These are phyloP conservation scores for Sphaeramia orbicularis DNA, from an alignment of 2,797 vertebrate genomes.

Conservation along the genomic window DNA sequence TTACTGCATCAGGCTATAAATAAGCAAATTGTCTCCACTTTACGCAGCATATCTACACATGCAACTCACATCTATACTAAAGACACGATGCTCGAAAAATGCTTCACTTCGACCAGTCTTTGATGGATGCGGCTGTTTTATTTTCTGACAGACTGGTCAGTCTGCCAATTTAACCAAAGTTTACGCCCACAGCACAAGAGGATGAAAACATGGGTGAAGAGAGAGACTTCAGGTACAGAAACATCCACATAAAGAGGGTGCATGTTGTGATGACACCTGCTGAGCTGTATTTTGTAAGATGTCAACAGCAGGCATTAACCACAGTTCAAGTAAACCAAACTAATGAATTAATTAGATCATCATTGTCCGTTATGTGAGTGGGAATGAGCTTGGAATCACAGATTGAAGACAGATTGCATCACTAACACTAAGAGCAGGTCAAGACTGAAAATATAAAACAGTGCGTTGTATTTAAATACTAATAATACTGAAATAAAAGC, in stretches of 20 bases:
- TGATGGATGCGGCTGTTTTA: conserved; percentile 36
- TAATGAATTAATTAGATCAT: no score
- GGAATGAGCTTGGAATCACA: no score
- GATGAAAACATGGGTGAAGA: conserved; percentile 15
- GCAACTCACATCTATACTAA: conserved; percentile 33
- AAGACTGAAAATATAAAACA: no score
- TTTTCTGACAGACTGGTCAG: conserved; percentile 46
- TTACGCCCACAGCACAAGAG: conserved; percentile 19
- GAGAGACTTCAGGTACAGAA: neutral
- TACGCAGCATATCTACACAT: conserved; percentile 48
- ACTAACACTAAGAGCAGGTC: no score
- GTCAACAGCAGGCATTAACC: no score
- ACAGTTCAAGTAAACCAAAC: no score
- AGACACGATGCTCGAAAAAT: conserved; percentile 19
- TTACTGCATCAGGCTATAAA: conserved; percentile 35
- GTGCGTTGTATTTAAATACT: no score
- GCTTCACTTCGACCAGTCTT: conserved; percentile 23
- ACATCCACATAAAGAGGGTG: neutral
- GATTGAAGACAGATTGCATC: no score
- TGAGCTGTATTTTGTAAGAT: no score
- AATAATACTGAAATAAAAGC: no score
- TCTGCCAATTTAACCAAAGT: conserved; percentile 39
- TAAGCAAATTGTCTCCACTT: conserved; percentile 44
- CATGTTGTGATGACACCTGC: no score
- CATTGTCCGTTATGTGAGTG: no score